phyloP scores from a whole-genome alignment of 2,113 vertebrate genomes.

The Formicarius rufipectus region DNA sequence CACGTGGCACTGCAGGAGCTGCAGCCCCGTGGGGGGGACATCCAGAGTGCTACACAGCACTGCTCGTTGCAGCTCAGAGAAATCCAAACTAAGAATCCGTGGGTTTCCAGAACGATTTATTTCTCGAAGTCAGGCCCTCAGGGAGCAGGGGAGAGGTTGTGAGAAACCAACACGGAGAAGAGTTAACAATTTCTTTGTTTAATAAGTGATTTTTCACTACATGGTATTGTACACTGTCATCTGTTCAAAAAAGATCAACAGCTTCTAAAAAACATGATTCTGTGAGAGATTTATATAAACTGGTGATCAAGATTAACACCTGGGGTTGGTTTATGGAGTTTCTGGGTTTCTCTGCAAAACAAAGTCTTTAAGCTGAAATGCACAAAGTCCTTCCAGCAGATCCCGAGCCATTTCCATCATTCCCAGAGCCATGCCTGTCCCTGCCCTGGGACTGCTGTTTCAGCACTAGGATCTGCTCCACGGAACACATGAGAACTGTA shows the following conservation, averaged over 20 bases:
- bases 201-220: conserved; percentile 81
- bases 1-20: not conserved
- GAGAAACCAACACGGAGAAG: conserved; percentile 72
- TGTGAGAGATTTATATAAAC: conserved; percentile 74
- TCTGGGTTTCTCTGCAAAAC: conserved; percentile 58
- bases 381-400: conserved; percentile 29
- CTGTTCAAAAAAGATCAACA: conserved; percentile 78
- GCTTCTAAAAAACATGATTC: conserved; percentile 75
- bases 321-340: conserved; percentile 43
- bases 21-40: not conserved
- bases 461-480: not conserved
- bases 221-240: conserved; percentile 77
- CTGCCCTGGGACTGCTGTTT: not conserved
- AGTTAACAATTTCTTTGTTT: conserved; percentile 79
- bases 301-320: conserved; percentile 55
- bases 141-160: conserved; percentile 39
- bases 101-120: conserved; percentile 73
- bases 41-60: too few species aligned
- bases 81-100: conserved; percentile 28
- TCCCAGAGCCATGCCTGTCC: not conserved
- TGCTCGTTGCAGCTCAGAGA: conserved; percentile 14
- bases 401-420: conserved; percentile 51
- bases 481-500: conserved; percentile 57
- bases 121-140: conserved; percentile 40
- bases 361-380: conserved; percentile 68